These are phyloP conservation scores for Dendrolimus pini DNA, from an alignment of 2,888 invertebrate species.

Conservation along the genomic window DNA sequence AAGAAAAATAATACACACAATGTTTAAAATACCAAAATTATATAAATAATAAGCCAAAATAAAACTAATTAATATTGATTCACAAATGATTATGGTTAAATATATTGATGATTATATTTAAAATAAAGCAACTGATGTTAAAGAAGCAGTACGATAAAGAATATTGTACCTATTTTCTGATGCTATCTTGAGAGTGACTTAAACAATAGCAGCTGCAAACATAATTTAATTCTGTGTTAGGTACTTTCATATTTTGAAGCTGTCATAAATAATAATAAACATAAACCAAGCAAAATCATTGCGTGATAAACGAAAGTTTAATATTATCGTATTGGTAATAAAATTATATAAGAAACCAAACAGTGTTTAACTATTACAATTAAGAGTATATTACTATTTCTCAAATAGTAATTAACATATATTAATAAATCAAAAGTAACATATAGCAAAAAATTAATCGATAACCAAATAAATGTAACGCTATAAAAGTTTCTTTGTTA, in stretches of 20 bases:
- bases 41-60: conserved; percentile 20
- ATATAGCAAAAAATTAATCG: too few relatives aligned
- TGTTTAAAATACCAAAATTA: conserved; percentile 14
- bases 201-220: conserved; percentile 75
- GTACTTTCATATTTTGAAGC: conserved; percentile 22
- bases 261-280: conserved; percentile 1
- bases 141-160: conserved; percentile 58
- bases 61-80: conserved; percentile 13
- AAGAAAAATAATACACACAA: conserved; percentile 12
- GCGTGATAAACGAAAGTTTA: too few relatives aligned
- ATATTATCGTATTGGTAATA: not conserved
- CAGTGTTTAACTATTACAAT: too few relatives aligned
- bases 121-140: conserved; percentile 38
- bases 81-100: conserved; percentile 8
- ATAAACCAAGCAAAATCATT: conserved; percentile 7
- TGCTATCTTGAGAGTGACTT: conserved; percentile 71
- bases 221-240: conserved; percentile 52
- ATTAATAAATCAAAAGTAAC: too few relatives aligned
- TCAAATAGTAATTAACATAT: too few relatives aligned
- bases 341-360: conserved; percentile 4
- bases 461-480: too few relatives aligned
- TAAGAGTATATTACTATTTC: too few relatives aligned
- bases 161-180: conserved; percentile 69
- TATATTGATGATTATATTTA: conserved; percentile 6
- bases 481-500: too few relatives aligned